These are phyloP conservation scores for Drosophila persimilis DNA, from an alignment of 1,140 invertebrate genomes.

Conservation along the genomic window DNA sequence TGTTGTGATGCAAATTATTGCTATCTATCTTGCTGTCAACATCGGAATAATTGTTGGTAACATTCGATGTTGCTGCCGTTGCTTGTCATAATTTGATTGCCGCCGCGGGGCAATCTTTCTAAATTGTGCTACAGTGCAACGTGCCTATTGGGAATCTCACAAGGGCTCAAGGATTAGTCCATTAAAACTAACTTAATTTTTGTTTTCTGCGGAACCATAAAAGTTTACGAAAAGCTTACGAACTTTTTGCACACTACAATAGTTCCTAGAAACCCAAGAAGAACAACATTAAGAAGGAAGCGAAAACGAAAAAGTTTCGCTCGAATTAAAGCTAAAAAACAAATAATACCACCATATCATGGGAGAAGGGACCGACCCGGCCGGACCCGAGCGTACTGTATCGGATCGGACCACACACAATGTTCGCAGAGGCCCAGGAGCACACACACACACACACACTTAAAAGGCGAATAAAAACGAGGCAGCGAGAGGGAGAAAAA, in stretches of 20 bases:
- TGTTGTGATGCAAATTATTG: slow-evolving; percentile 63
- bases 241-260: slow-evolving; percentile 53
- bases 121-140: slow-evolving; percentile 36
- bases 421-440: slow-evolving; percentile 38
- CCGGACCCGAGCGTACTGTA: too few species aligned
- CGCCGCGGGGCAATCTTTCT: slow-evolving; percentile 39
- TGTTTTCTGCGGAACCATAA: slow-evolving; percentile 48
- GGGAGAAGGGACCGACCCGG: too few species aligned
- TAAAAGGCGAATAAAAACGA: slow-evolving; percentile 61
- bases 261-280: slow-evolving; percentile 60
- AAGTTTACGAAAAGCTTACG: slow-evolving; percentile 48
- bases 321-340: slow-evolving; percentile 24
- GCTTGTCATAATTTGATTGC: slow-evolving; percentile 63
- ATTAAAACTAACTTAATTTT: slow-evolving; percentile 14
- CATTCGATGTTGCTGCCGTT: slow-evolving; percentile 60
- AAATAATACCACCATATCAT: slow-evolving; percentile 45
- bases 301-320: too few species aligned
- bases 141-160: slow-evolving; percentile 5
- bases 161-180: not conserved
- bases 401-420: slow-evolving; percentile 58
- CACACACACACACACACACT: slow-evolving; percentile 32
- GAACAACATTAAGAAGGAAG: not conserved
- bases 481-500: slow-evolving; percentile 29
- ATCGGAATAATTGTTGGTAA: slow-evolving; percentile 73
- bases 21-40: slow-evolving; percentile 73